Evolutionary conservation across 2,888 invertebrate species (phyloP).

Genomic region (Drosophila merina): DNA sequence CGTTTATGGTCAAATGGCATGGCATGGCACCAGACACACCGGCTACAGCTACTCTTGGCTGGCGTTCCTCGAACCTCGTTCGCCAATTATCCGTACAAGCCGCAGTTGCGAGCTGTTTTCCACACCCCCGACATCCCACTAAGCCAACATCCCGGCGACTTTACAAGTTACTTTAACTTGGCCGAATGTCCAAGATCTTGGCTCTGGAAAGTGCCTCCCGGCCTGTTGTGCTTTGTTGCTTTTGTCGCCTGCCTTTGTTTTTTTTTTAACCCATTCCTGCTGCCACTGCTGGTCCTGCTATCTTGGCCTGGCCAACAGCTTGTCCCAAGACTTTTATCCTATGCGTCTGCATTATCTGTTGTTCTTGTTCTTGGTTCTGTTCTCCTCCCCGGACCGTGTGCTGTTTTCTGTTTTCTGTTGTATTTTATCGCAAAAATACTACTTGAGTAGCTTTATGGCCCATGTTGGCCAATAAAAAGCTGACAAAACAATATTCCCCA

Average conservation of each 20-base stretch:
- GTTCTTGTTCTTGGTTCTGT: slow-evolving; percentile 42
- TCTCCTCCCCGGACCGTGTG: slow-evolving; percentile 27
- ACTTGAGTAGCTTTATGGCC: slow-evolving; percentile 80
- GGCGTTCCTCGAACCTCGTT: slow-evolving; percentile 47
- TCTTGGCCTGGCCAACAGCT: slow-evolving; percentile 49
- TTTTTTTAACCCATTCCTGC: slow-evolving; percentile 46
- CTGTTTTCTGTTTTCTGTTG: slow-evolving; percentile 60
- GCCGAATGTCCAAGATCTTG: slow-evolving; percentile 42
- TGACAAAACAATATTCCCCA: slow-evolving; percentile 79
- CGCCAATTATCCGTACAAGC: slow-evolving; percentile 79
- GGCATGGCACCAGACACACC: slow-evolving; percentile 76
- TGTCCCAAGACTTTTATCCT: slow-evolving; percentile 75
- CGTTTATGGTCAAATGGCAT: slow-evolving; percentile 82
- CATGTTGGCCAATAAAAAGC: slow-evolving; percentile 81
- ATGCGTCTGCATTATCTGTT: slow-evolving; percentile 63
- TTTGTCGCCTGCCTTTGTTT: slow-evolving; percentile 56
- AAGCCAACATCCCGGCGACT: slow-evolving; percentile 46
- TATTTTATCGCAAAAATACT: slow-evolving; percentile 82
- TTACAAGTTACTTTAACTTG: slow-evolving; percentile 79
- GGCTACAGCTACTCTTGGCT: slow-evolving; percentile 60
- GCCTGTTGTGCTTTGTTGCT: slow-evolving; percentile 46
- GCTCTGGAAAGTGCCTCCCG: slow-evolving; percentile 67
- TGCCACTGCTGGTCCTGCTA: slow-evolving; percentile 13
- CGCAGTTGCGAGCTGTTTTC: slow-evolving; percentile 53
- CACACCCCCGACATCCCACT: slow-evolving; percentile 46